phyloP scores from a whole-genome alignment of 2,113 vertebrate species.

The Origma solitaria region DNA sequence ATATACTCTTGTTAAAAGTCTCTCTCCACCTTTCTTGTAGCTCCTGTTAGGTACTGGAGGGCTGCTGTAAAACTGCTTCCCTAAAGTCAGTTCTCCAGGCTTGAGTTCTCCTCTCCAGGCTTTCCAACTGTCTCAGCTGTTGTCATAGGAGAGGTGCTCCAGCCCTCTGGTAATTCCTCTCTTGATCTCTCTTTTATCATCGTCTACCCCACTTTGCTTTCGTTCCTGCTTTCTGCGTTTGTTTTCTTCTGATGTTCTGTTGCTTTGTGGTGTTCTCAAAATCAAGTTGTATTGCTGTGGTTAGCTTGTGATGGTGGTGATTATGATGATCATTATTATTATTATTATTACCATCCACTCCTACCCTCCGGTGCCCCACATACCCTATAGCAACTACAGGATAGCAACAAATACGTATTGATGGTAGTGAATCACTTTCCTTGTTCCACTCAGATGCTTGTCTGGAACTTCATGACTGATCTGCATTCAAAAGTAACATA shows the following conservation, averaged over 20 bases:
- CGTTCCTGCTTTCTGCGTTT: not conserved
- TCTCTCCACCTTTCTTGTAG: rapidly evolving
- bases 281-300: not conserved
- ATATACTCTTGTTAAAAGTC: not conserved
- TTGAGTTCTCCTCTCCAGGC: too few species aligned
- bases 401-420: not conserved
- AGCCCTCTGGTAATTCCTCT: not conserved
- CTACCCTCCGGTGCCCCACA: not conserved
- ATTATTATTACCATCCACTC: not conserved
- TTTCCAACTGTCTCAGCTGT: not conserved
- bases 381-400: not conserved
- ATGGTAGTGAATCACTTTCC: not conserved
- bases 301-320: not conserved
- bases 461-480: not conserved
- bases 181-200: not conserved
- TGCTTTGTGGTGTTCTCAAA: not conserved
- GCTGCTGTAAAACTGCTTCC: not conserved
- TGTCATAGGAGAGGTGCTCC: not conserved
- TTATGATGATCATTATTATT: not conserved
- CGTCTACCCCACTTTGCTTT: not conserved
- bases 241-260: not conserved
- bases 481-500: not conserved
- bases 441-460: not conserved
- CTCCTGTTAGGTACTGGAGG: not conserved
- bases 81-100: not conserved